phyloP scores from a whole-genome alignment of 1,140 invertebrate genomes.

The Battus philenor region DNA sequence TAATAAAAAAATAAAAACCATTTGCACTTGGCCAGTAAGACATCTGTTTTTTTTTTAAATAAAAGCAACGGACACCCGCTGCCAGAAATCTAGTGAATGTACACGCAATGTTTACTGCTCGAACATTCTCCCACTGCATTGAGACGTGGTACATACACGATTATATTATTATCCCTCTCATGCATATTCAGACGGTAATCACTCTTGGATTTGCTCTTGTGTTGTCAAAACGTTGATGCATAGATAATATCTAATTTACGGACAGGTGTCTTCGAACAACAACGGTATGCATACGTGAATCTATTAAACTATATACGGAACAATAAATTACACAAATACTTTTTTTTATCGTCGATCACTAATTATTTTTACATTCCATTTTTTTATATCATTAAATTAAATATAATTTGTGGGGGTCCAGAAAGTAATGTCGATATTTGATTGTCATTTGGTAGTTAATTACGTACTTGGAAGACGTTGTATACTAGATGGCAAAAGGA shows the following conservation, averaged over 20 bases:
- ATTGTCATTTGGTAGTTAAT: too few relatives aligned
- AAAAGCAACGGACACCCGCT: constrained; percentile 6
- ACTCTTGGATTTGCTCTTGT: constrained; percentile 14
- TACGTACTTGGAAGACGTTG: too few relatives aligned
- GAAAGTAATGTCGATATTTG: too few relatives aligned
- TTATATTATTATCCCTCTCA: constrained; percentile 14
- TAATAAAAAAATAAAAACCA: background rate
- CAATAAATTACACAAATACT: too few relatives aligned
- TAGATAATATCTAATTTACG: constrained; percentile 13
- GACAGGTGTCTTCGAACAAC: too few relatives aligned
- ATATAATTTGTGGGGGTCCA: too few relatives aligned
- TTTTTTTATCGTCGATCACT: too few relatives aligned
- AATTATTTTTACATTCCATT: too few relatives aligned
- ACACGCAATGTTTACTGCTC: background rate
- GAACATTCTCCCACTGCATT: background rate
- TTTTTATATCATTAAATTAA: too few relatives aligned
- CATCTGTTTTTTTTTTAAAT: background rate
- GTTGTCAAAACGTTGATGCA: constrained; percentile 12
- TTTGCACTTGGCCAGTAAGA: background rate
- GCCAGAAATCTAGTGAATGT: background rate
- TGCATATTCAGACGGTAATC: constrained; percentile 13
- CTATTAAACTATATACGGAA: too few relatives aligned
- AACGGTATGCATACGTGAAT: too few relatives aligned
- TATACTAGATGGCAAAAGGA: too few relatives aligned
- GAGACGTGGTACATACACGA: constrained; percentile 2